Evolutionary conservation across 2,888 invertebrate genomes (phyloP).

Genomic region (Villa cingulata): DNA sequence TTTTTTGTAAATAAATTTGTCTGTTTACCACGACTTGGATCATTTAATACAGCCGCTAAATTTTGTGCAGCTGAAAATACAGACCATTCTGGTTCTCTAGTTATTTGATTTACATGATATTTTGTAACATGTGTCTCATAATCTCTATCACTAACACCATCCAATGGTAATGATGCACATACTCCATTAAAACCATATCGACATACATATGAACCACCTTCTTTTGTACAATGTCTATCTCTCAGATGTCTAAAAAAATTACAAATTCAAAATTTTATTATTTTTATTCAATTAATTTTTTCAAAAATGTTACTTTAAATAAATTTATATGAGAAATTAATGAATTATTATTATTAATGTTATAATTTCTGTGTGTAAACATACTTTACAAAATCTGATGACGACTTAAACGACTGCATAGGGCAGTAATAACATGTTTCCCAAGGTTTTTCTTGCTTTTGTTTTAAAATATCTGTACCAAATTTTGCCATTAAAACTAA

Average conservation of each 20-base stretch:
- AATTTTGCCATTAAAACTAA: conserved; percentile 4
- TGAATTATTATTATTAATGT: too few relatives aligned
- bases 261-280: background rate
- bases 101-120: conserved; percentile 40
- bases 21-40: conserved; percentile 83
- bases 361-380: too few relatives aligned
- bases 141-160: conserved; percentile 76
- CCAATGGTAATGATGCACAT: conserved; percentile 74
- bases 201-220: conserved; percentile 76
- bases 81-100: conserved; percentile 38
- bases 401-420: conserved; percentile 41
- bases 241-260: conserved; percentile 53
- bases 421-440: conserved; percentile 50
- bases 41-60: conserved; percentile 88
- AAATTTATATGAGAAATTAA: too few relatives aligned
- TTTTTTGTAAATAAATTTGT: conserved; percentile 89
- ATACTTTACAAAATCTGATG: conserved; percentile 46
- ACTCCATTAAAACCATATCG: conserved; percentile 79
- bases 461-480: background rate
- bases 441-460: conserved; percentile 32
- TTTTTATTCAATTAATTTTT: background rate
- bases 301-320: background rate
- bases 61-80: conserved; percentile 82
- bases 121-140: conserved; percentile 74
- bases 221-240: conserved; percentile 65